Base-by-base conservation (phyloP, 2,113 vertebrate species). In the Charadrius vociferus region DNA sequence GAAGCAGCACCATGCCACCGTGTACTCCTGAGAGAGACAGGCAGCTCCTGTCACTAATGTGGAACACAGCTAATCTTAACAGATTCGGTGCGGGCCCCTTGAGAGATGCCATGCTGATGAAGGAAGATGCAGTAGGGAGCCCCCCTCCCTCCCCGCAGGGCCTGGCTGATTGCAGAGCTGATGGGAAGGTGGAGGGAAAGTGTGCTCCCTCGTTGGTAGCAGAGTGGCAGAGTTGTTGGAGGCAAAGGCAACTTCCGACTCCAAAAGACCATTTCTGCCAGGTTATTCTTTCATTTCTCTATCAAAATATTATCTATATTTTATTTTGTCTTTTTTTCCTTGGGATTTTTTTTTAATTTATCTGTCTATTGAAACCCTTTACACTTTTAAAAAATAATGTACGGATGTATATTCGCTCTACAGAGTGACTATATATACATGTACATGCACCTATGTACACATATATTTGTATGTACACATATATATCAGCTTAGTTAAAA, bases 41-140 rank as follows among this genome's bases (percentile, higher is more conserved):
- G 98, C 98, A 97, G 98, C 98, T 98, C 98, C 98, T 98, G 98
- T 98, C 98, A 97, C 98, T 98, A 98, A 98, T 98, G 98, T 98
- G 99, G 98, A 99, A 98, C 98, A 98, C 92, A 98, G 98, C 98
- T 99, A 98, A 99, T 99, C 98, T 99, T 98, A 98, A 98, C 99
- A 97, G 98, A 98, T 97, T 97, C 88, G 90, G 97, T 95, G 96
- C 32, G 41, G 98, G 97, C 97, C 98, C 98, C 98, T 98, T 96
- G 99, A 99, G 99, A 97, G 97, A 98, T 98, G 97, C 97, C 96
- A 97, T 93, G 97, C 77, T 98, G 98, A 98, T 98, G 98, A 98
- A 98, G 97, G 98, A 96, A 98, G 97, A 98, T 97, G 98, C 97
- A 96, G 97, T 73, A 95, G 98, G 97, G 97, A 98, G 97, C 96